Evolutionary conservation across 2,888 invertebrate species (phyloP).

Genomic region (Apomyelois bistriatella): DNA sequence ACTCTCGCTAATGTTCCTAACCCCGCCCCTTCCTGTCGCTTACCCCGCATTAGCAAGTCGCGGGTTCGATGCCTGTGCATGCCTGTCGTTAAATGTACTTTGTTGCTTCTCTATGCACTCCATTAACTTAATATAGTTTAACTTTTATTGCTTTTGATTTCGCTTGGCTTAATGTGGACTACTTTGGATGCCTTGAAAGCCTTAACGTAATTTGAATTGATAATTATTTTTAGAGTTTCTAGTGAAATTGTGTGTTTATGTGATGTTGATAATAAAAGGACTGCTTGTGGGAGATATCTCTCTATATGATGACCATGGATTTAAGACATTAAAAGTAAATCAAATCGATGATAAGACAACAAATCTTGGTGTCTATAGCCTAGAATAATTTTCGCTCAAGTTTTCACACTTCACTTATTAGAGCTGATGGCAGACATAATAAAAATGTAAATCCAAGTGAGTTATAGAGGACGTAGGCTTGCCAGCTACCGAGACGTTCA

Average conservation of each 20-base stretch:
- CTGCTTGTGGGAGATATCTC: no score
- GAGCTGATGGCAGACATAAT: constrained; percentile 42
- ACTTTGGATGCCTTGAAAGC: background rate
- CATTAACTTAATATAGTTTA: constrained; percentile 9
- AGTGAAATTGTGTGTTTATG: no score
- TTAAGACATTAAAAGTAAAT: no score
- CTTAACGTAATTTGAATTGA: background rate
- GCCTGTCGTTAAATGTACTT: constrained; percentile 23
- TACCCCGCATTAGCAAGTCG: constrained; percentile 25
- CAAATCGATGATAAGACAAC: no score
- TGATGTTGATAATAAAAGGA: no score
- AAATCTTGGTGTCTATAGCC: no score
- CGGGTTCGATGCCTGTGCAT: constrained; percentile 14
- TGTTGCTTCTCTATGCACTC: constrained; percentile 10
- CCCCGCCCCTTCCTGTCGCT: constrained; percentile 71
- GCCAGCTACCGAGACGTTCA: constrained; percentile 46
- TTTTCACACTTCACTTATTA: background rate
- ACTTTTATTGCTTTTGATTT: constrained; percentile 5
- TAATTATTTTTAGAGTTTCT: no score
- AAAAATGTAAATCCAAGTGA: constrained; percentile 57
- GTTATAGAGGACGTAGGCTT: constrained; percentile 33
- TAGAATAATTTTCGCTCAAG: no score
- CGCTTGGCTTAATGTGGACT: background rate
- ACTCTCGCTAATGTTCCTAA: constrained; percentile 51
- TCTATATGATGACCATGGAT: no score